Evolutionary conservation across 2,797 vertebrate genomes (phyloP).

Genomic region (Meda fulgida): DNA sequence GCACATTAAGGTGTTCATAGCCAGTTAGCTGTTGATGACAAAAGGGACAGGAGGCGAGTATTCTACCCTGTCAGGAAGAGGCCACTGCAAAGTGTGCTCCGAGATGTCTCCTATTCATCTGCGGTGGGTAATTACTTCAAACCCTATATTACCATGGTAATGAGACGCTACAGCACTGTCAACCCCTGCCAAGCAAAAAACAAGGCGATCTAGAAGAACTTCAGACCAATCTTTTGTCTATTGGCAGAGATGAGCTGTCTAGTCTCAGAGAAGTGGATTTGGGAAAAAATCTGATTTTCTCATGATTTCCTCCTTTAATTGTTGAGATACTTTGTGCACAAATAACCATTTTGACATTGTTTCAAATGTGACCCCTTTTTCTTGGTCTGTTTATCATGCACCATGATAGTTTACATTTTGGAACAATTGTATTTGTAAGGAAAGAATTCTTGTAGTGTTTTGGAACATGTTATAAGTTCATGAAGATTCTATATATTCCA

Average conservation of each 20-base stretch:
- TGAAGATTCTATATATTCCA: neutral
- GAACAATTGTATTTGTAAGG: constrained; percentile 2
- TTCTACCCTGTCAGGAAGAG: constrained; percentile 91
- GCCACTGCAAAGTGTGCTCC: constrained; percentile 84
- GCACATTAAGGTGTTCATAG: constrained; percentile 87
- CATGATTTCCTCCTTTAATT: neutral
- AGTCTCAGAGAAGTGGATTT: constrained; percentile 19
- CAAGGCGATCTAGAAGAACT: constrained; percentile 65
- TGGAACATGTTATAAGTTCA: neutral
- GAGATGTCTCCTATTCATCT: constrained; percentile 86
- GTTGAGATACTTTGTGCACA: neutral
- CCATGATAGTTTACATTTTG: neutral
- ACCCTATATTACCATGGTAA: constrained; percentile 94
- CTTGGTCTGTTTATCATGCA: constrained; percentile 2
- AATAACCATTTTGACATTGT: constrained; percentile 31
- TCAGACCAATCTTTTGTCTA: constrained; percentile 51
- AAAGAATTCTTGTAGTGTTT: neutral
- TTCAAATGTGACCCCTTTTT: constrained; percentile 20
- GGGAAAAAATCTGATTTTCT: constrained; percentile 10
- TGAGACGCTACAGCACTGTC: constrained; percentile 82
- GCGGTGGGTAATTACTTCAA: constrained; percentile 87
- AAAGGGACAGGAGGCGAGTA: constrained; percentile 87
- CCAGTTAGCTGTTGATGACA: constrained; percentile 91
- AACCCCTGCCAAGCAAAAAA: constrained; percentile 84
- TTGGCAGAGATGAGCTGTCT: constrained; percentile 25